Conservation (phyloP, 2,113 vertebrate genomes). For the Rattus rattus region DNA sequence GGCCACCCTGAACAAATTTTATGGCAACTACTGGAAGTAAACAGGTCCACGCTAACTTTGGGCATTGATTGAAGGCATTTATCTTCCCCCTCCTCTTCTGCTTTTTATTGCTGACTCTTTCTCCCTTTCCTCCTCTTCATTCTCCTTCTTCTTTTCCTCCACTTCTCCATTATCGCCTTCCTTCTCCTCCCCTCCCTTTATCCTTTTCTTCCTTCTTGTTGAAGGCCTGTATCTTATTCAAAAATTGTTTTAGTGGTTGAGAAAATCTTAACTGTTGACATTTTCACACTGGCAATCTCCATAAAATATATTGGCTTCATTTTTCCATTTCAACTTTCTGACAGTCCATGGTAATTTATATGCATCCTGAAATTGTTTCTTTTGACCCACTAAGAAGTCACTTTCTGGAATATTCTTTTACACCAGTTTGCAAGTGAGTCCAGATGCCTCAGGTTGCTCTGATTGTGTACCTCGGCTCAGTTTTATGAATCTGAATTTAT, state of each 20-base stretch:
- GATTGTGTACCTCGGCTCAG: background rate
- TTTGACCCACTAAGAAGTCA: conserved; percentile 2
- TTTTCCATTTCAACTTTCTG: conserved; percentile 22
- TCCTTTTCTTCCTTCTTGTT: background rate
- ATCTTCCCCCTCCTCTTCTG: no score
- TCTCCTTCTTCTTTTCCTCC: background rate
- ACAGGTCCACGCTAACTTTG: background rate
- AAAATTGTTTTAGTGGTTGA: background rate
- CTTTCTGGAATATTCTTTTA: background rate
- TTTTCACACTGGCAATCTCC: background rate
- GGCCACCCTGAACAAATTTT: background rate
- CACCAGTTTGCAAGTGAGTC: background rate
- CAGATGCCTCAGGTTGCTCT: conserved; percentile 4
- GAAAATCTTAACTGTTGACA: background rate
- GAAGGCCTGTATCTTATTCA: background rate
- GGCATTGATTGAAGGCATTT: background rate
- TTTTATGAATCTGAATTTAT: conserved; percentile 36
- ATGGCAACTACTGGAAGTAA: background rate
- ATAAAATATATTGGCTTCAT: conserved; percentile 12
- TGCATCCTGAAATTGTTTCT: background rate
- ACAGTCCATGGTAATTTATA: background rate
- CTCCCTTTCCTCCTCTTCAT: background rate
- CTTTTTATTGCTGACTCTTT: no score
- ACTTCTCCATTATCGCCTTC: no score
- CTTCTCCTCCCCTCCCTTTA: no score